Conservation (phyloP, 2,113 vertebrate species). For the Stictonetta naevosa region DNA sequence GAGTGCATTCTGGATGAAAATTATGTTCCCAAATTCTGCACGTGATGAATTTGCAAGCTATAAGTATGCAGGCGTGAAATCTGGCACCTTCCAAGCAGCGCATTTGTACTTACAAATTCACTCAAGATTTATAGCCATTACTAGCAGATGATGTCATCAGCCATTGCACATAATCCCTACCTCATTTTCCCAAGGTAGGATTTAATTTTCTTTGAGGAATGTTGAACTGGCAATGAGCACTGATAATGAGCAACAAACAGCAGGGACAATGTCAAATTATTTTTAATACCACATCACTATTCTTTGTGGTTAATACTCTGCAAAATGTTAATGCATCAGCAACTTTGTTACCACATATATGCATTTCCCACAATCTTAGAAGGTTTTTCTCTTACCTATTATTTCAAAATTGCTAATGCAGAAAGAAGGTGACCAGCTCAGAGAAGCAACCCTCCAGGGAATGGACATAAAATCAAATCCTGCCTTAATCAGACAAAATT, state of each 20-base stretch:
- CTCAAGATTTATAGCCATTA: slow-evolving; percentile 64
- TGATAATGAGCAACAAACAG: slow-evolving; percentile 67
- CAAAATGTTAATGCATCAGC: slow-evolving; percentile 60
- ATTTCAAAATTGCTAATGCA: slow-evolving; percentile 31
- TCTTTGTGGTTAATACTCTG: slow-evolving; percentile 52
- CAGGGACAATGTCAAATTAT: slow-evolving; percentile 50
- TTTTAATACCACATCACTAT: slow-evolving; percentile 62
- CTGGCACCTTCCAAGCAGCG: slow-evolving; percentile 55
- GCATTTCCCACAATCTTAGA: slow-evolving; percentile 26
- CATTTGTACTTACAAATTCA: slow-evolving; percentile 64
- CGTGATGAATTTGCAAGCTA: slow-evolving; percentile 65
- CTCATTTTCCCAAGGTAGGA: slow-evolving; percentile 71
- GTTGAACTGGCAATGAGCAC: slow-evolving; percentile 66
- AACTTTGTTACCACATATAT: slow-evolving; percentile 50
- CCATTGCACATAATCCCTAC: slow-evolving; percentile 56
- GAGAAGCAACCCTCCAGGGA: background rate
- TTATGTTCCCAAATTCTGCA: slow-evolving; percentile 26
- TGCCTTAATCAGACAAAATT: background rate
- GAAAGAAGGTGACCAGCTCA: background rate
- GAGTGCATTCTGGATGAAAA: background rate
- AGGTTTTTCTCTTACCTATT: slow-evolving; percentile 22
- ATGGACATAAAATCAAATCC: background rate
- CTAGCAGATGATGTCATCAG: slow-evolving; percentile 76
- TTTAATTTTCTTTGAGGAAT: slow-evolving; percentile 75
- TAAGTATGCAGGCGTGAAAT: slow-evolving; percentile 61